These are phyloP conservation scores for Cyprinodon variegatus DNA, from an alignment of 2,113 vertebrate genomes.

Conservation along the genomic window DNA sequence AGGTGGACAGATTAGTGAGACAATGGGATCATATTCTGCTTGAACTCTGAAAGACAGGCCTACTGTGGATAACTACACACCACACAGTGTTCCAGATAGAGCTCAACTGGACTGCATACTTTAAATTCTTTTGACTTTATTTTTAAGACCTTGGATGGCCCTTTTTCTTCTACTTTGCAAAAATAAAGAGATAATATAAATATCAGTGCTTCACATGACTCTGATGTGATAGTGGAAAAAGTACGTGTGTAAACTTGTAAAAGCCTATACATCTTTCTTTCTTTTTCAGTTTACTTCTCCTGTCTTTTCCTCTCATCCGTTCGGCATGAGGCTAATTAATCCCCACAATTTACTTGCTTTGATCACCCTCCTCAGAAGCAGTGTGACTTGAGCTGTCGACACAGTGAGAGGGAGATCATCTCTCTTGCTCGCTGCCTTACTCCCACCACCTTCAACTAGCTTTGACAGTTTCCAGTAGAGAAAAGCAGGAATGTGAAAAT, in stretches of 20 bases:
- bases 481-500: constrained; percentile 33
- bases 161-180: constrained; percentile 1
- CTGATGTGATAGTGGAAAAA: not conserved
- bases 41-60: not conserved
- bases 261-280: constrained; percentile 3
- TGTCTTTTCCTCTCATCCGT: constrained; percentile 20
- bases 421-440: not conserved
- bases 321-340: constrained; percentile 50
- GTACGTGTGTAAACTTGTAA: constrained; percentile 23
- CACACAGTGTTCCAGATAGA: not conserved
- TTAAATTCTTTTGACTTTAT: constrained; percentile 51
- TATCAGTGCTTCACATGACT: not conserved
- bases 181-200: not conserved
- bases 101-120: constrained; percentile 9
- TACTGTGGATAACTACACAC: not conserved
- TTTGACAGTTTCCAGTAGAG: constrained; percentile 55
- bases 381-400: constrained; percentile 16
- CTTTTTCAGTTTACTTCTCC: not conserved
- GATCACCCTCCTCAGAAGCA: constrained; percentile 40
- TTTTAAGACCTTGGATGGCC: constrained; percentile 1
- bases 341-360: constrained; percentile 44
- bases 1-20: not conserved
- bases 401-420: constrained; percentile 26
- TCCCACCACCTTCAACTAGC: constrained; percentile 12
- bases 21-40: not conserved